Evolutionary conservation across 1,140 invertebrate genomes (phyloP).

Genomic region (Heliconius congener): DNA sequence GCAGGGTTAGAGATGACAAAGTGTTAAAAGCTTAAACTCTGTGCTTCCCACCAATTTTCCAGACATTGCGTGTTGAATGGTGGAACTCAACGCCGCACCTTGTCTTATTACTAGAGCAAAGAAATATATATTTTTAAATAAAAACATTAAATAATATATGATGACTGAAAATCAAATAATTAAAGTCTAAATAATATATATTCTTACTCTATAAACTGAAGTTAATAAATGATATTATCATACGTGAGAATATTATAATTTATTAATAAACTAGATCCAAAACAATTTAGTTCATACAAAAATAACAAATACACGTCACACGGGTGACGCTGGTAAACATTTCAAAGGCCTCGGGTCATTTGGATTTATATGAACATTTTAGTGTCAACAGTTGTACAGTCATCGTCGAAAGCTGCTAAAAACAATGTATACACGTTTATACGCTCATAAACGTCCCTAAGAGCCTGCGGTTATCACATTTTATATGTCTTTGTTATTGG

Average conservation of each 20-base stretch:
- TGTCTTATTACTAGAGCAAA: too few species aligned
- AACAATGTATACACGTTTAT: slow-evolving; percentile 50
- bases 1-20: too few species aligned
- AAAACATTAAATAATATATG: neutral
- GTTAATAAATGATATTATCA: too few species aligned
- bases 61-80: too few species aligned
- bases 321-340: slow-evolving; percentile 42
- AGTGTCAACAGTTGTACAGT: slow-evolving; percentile 26
- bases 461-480: slow-evolving; percentile 34
- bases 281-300: slow-evolving; percentile 39
- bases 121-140: too few species aligned
- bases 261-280: slow-evolving; percentile 5
- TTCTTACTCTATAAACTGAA: neutral
- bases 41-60: too few species aligned
- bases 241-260: neutral
- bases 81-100: too few species aligned
- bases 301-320: slow-evolving; percentile 35
- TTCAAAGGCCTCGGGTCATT: slow-evolving; percentile 24
- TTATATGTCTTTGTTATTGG: slow-evolving; percentile 39
- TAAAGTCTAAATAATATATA: neutral
- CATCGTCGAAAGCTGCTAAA: slow-evolving; percentile 23
- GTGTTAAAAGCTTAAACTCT: too few species aligned
- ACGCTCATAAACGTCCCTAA: slow-evolving; percentile 46
- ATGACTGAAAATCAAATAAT: neutral
- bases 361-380: slow-evolving; percentile 35